These are phyloP conservation scores for Acromyrmex echinatior DNA, from an alignment of 1,140 invertebrate genomes.

Conservation along the genomic window DNA sequence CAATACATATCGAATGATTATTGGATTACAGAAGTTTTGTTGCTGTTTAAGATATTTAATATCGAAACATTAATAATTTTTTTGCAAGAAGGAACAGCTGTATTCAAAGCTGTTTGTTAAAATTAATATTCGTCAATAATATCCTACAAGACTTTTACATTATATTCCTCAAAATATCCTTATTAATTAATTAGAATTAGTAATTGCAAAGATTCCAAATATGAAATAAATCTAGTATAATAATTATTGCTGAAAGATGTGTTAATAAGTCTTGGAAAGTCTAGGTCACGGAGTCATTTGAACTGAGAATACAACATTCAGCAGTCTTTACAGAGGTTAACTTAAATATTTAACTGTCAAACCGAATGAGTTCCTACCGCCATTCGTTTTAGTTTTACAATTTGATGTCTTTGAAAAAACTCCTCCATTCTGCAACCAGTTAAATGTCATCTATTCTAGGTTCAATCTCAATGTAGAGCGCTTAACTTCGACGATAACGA, in stretches of 20 bases:
- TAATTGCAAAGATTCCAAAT: neutral
- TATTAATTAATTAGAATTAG: neutral
- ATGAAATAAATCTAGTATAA: neutral
- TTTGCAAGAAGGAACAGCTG: neutral
- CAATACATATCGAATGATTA: neutral
- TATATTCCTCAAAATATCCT: neutral
- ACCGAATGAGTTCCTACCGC: slow-evolving; percentile 3
- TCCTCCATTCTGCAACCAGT: slow-evolving; percentile 47
- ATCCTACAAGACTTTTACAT: neutral
- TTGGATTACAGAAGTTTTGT: neutral
- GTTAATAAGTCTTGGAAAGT: neutral
- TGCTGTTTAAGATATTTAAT: slow-evolving; percentile 21
- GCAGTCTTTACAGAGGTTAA: neutral
- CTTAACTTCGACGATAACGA: slow-evolving; percentile 76
- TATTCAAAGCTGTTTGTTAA: neutral
- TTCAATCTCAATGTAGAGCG: slow-evolving; percentile 70
- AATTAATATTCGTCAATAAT: neutral
- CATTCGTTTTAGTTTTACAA: slow-evolving; percentile 61
- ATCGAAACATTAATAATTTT: neutral
- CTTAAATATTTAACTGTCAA: slow-evolving; percentile 45
- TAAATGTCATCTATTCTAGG: slow-evolving; percentile 66
- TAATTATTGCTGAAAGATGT: neutral
- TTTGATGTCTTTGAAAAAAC: slow-evolving; percentile 63
- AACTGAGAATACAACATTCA: neutral
- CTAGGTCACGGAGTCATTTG: neutral